Conservation (phyloP, 1,140 invertebrate genomes). For the Trachelipus rathkii region DNA sequence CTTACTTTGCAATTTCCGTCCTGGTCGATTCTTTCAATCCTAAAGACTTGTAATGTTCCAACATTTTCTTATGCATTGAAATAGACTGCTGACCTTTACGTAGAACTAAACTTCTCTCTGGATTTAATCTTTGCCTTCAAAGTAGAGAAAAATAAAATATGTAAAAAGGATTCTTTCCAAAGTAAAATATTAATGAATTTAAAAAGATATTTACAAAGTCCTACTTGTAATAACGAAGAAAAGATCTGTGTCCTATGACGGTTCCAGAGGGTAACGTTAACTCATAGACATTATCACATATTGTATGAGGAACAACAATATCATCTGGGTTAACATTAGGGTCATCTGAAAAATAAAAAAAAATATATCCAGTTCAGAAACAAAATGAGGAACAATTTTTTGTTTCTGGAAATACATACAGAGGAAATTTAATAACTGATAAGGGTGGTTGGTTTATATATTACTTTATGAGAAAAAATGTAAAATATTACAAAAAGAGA, state of each 20-base stretch:
- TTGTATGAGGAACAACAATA: slow-evolving; percentile 60
- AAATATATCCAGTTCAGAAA: too few species aligned
- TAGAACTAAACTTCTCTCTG: slow-evolving; percentile 54
- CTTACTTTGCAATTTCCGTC: slow-evolving; percentile 53
- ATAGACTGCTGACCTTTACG: slow-evolving; percentile 46
- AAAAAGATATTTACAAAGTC: slow-evolving; percentile 46
- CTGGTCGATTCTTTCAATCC: slow-evolving; percentile 76
- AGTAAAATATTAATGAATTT: slow-evolving; percentile 51
- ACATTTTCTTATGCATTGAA: slow-evolving; percentile 52
- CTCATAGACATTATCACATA: slow-evolving; percentile 73
- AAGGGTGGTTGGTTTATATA: too few species aligned
- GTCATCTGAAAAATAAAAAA: slow-evolving; percentile 17
- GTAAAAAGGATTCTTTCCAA: too few species aligned
- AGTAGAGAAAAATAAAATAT: too few species aligned
- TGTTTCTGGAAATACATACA: too few species aligned
- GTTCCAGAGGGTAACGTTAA: slow-evolving; percentile 82
- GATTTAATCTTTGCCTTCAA: slow-evolving; percentile 71
- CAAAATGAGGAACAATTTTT: too few species aligned
- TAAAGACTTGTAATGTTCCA: slow-evolving; percentile 75
- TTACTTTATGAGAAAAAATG: too few species aligned
- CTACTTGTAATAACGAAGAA: slow-evolving; percentile 66
- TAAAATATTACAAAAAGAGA: too few species aligned
- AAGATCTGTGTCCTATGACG: slow-evolving; percentile 81
- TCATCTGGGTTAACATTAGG: slow-evolving; percentile 53
- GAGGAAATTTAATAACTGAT: too few species aligned